A percentile compares a stretch with the other conserved stretches of the same genome.
Evolutionary conservation across 2,113 vertebrate species (phyloP).

Genomic region (Eptesicus fuscus): DNA sequence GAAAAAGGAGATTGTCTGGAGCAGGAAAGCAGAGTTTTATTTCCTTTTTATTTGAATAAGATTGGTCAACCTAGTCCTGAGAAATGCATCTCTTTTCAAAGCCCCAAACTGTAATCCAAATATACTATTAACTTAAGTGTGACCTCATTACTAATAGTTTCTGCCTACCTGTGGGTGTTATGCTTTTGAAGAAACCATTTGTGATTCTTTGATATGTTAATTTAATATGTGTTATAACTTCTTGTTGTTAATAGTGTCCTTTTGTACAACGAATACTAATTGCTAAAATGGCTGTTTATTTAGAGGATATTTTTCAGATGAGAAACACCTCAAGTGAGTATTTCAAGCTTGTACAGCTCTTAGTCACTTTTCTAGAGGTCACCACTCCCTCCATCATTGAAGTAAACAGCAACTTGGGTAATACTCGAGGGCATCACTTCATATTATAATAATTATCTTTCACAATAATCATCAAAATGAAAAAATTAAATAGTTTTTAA

Average conservation of each 20-base stretch:
- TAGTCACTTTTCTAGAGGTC: neutral
- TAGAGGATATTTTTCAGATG: neutral
- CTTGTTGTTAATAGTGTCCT: conserved; percentile 5
- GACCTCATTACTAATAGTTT: conserved; percentile 48
- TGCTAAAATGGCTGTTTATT: conserved; percentile 26
- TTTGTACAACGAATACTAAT: conserved; percentile 5
- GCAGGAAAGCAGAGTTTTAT: neutral
- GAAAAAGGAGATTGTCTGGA: neutral
- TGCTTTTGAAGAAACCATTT: conserved; percentile 29
- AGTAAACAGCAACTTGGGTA: neutral
- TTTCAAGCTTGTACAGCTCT: neutral
- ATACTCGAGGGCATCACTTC: neutral
- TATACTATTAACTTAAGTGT: conserved; percentile 8
- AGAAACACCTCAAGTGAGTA: neutral
- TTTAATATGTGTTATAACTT: conserved; percentile 33
- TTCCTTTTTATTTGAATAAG: neutral
- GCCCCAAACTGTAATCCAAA: conserved; percentile 23
- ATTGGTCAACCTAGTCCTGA: neutral
- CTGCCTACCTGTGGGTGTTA: neutral
- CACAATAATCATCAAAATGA: neutral
- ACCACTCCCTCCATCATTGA: neutral
- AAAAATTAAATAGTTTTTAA: conserved; percentile 10
- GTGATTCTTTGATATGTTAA: conserved; percentile 33
- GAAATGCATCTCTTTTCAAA: neutral
- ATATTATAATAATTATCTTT: neutral